Evolutionary conservation across 2,113 vertebrate genomes (phyloP).

Genomic region (Phylloscopus whistleri): DNA sequence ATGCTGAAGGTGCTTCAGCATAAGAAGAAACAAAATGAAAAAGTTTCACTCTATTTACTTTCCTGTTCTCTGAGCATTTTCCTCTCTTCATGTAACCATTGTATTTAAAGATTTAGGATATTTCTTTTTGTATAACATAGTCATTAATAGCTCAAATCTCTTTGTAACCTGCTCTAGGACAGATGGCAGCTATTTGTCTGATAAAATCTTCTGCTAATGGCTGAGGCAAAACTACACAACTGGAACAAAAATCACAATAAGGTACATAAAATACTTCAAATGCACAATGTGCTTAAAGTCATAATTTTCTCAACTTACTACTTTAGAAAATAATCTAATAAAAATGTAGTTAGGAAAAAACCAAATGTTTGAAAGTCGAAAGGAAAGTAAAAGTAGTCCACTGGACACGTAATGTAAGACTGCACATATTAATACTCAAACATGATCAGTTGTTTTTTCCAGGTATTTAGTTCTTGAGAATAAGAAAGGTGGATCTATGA

Average conservation of each 20-base stretch:
- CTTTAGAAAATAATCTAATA: neutral
- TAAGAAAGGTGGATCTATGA: neutral
- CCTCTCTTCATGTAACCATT: neutral
- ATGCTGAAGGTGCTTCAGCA: neutral
- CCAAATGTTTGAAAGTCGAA: neutral
- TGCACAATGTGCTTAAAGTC: neutral
- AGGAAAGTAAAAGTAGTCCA: neutral
- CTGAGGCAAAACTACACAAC: neutral
- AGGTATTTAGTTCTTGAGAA: neutral
- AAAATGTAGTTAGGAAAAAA: neutral
- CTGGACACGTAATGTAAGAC: neutral
- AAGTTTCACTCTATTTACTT: neutral
- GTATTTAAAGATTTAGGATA: conserved; percentile 1
- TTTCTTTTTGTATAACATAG: neutral
- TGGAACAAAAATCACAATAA: neutral
- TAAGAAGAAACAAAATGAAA: neutral
- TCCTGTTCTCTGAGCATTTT: neutral
- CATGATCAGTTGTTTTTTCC: neutral
- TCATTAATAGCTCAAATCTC: conserved; percentile 23
- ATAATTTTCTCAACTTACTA: neutral
- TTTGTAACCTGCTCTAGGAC: conserved; percentile 22
- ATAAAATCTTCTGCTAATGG: conserved; percentile 15
- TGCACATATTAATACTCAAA: neutral
- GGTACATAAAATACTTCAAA: neutral
- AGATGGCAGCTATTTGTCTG: neutral